Evolutionary conservation across 35 echinoderm and acorn worm genomes (phyloP), one percentile per base, ranked within the genome.

Genomic region (Ptychodera flava): DNA sequence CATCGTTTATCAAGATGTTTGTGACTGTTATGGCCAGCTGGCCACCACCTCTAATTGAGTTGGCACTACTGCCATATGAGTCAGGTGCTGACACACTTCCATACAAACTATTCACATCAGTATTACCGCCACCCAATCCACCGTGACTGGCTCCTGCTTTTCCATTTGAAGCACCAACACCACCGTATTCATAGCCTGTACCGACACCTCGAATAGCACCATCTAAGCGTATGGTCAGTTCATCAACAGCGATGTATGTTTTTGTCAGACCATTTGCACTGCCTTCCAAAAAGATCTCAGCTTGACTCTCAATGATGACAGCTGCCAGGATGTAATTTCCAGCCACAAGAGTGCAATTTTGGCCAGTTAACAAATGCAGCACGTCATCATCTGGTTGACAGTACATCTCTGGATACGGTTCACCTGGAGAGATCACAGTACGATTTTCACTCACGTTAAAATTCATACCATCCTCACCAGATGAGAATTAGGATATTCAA

Each of bases 21-120:
- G 33, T 80, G 0, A 90, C 89, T 29, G 31, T 81, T 16, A 97
- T 84, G n/a, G 82, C 30, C 22, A 97, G 30, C 64, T 97, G 94
- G 29, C 94, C 94, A 30, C 93, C 93, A 35, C 94, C 94, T 30
- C 78, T 35, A 30, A 32, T 34, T 77, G 38, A 36, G 16, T 16
- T 33, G 0, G 91, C 94, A 86, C 78, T 79, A n/a, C 76, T 82
- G 22, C 94, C 94, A 91, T 92, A 97, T 30, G 83, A 38, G 29
- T 45, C 31, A 81, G 94, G 94, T 33, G 82, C 29, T 15, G 78
- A 78, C 36, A 91, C 78, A 81, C 87, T 90, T n/a, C 94, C 94
- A 86, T 90, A 90, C 27, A 88, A 79, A 29, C 31, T 32, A 1
- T 38, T 34, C 0, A 33, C 35, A 84, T 90, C 52, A 27, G 89